phyloP scores from a whole-genome alignment of 2,888 invertebrate genomes.

The Cryptus armator region DNA sequence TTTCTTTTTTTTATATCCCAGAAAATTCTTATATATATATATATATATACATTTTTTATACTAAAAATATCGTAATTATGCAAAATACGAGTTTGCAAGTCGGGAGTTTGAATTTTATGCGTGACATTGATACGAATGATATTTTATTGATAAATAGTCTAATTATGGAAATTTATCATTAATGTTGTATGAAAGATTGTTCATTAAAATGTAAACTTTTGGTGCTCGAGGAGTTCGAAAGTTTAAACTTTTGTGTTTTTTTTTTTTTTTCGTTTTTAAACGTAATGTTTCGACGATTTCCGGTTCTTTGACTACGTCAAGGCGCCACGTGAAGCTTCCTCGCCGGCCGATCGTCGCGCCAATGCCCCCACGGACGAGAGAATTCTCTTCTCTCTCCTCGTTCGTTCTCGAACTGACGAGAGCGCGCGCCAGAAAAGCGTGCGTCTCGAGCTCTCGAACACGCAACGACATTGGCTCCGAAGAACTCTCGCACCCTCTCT shows the following conservation, averaged over 20 bases:
- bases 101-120: background rate
- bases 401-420: slow-evolving; percentile 3
- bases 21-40: too few species aligned
- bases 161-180: background rate
- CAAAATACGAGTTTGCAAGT: background rate
- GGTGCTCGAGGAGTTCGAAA: background rate
- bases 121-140: background rate
- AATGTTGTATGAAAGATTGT: background rate
- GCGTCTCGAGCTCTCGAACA: slow-evolving; percentile 24
- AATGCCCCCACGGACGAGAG: slow-evolving; percentile 42
- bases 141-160: background rate
- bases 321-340: slow-evolving; percentile 66
- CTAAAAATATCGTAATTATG: background rate
- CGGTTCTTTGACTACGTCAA: slow-evolving; percentile 62
- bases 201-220: background rate
- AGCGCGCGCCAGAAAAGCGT: slow-evolving; percentile 59
- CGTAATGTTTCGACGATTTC: slow-evolving; percentile 57
- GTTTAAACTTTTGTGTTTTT: background rate
- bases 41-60: background rate
- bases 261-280: slow-evolving; percentile 5
- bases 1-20: too few species aligned
- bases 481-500: slow-evolving; percentile 52
- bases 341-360: slow-evolving; percentile 68
- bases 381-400: slow-evolving; percentile 19
- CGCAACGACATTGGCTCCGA: slow-evolving; percentile 56